Evolutionary conservation across 2,797 vertebrate genomes (phyloP), one percentile per base, ranked within the genome.

Genomic region (Ptychobarbus kaznakovi): DNA sequence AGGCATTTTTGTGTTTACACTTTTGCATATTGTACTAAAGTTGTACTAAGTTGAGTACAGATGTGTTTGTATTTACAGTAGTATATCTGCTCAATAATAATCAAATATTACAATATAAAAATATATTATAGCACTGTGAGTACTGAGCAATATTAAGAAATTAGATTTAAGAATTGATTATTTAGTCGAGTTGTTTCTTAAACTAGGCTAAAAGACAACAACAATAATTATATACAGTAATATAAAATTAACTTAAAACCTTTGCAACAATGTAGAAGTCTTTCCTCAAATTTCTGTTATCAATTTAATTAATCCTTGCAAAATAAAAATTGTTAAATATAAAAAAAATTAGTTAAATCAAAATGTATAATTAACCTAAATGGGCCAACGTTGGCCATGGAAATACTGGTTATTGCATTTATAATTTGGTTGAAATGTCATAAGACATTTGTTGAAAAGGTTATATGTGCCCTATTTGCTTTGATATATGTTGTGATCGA

Each of bases 391-490:
- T n/a, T 65, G 42, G 7, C 12, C 32, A 82, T 58, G 20, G 70
- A 65, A 74, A 73, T 73, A 18, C 2, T 46, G 38, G 53, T 69
- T 69, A 69, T 6, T 69, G 22, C 65, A 56, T 70, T 44, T 77
- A 28, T 46, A 20, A 65, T 83, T 75, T 38, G n/a, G 13, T 72
- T 53, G 22, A 16, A 81, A 53, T 38, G 8, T 80, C 28, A 68
- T 13, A 53, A 56, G 22, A 40, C 46, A 25, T 81, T 8, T 56
- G 49, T 25, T 42, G 40, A 72, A 82, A 82, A 25, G n/a, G 12
- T 56, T 58, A 44, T 58, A 15, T 44, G n/a, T 20, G 16, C 68
- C n/a, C 6, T 73, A 6, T 82, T 72, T 72, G 16, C 38, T 72
- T 40, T 58, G 6, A 76, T 22, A 20, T 38, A 15, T 40, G 75